phyloP scores from a whole-genome alignment of 2,113 vertebrate species.

The Scopus umbretta region DNA sequence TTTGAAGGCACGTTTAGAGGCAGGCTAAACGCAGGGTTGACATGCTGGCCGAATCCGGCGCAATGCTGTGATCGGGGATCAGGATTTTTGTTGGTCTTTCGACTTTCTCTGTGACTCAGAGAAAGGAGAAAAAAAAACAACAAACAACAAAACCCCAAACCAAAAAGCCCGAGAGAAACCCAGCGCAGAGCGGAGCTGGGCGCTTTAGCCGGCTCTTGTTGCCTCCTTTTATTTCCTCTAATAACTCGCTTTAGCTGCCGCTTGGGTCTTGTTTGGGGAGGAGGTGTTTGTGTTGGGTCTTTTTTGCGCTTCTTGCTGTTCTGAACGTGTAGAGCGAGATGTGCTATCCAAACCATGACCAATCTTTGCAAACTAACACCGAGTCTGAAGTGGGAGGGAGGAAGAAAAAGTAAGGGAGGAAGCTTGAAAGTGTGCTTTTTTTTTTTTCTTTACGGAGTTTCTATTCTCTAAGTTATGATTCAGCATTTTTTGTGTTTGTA shows the following conservation, averaged over 20 bases:
- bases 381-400: slow-evolving; percentile 14
- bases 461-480: neutral
- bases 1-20: neutral
- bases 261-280: slow-evolving; percentile 46
- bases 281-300: slow-evolving; percentile 16
- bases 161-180: neutral
- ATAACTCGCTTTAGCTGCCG: slow-evolving; percentile 3
- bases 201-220: neutral
- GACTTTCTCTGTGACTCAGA: slow-evolving; percentile 4
- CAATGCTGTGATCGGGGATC: neutral
- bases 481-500: slow-evolving; percentile 41
- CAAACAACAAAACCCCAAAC: neutral
- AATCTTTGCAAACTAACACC: neutral
- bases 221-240: slow-evolving; percentile 36
- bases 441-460: neutral
- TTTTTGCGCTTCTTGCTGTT: slow-evolving; percentile 42
- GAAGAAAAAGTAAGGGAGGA: neutral
- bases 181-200: slow-evolving; percentile 8
- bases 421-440: neutral
- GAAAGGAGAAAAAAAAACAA: neutral
- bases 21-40: neutral
- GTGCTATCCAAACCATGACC: slow-evolving; percentile 35
- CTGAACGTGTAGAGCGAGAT: slow-evolving; percentile 15
- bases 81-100: neutral
- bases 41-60: neutral